Conservation (phyloP, 2,113 vertebrate species). For the Phainopepla nitens region DNA sequence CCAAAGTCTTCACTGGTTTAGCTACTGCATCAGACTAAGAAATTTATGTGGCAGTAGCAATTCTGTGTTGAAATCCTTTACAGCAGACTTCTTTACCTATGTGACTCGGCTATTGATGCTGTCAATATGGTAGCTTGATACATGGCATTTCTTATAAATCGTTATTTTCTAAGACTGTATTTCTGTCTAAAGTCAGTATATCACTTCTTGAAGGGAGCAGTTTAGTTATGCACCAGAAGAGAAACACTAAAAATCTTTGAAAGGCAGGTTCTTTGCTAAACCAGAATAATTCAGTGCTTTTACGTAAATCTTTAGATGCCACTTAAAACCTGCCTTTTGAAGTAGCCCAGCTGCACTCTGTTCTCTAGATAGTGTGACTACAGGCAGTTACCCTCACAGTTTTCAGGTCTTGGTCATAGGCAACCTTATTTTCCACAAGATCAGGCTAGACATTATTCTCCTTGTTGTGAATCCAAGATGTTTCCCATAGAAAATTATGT, state of each 20-base stretch:
- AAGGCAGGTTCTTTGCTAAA: neutral
- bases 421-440: neutral
- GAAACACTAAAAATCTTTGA: neutral
- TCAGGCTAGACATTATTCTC: neutral
- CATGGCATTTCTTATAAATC: neutral
- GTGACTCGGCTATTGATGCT: neutral
- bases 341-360: neutral
- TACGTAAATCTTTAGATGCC: neutral
- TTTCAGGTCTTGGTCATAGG: neutral
- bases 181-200: neutral
- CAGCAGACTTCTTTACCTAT: neutral
- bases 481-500: neutral
- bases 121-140: neutral
- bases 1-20: neutral
- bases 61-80: neutral
- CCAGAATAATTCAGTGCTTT: neutral
- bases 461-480: neutral
- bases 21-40: neutral
- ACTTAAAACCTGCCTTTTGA: neutral
- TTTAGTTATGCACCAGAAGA: conserved; percentile 5
- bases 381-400: neutral
- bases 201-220: neutral
- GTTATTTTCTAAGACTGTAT: neutral
- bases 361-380: neutral
- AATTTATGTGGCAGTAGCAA: neutral